Conservation (phyloP, 2,888 invertebrate species). For the Muschampia staudingeri region DNA sequence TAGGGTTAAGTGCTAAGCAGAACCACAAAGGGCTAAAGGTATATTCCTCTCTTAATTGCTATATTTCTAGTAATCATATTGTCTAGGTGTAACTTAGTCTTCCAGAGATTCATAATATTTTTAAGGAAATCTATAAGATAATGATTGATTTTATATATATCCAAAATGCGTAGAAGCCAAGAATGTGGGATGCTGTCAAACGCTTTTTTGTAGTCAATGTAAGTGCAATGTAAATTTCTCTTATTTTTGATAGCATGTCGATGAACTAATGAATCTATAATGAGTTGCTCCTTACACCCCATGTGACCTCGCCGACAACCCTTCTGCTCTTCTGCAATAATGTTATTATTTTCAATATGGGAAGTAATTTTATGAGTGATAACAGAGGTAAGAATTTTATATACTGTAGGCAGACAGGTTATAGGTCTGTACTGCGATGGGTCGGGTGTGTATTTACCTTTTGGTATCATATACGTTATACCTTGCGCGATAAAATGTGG, state of each 20-base stretch:
- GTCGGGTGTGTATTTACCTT: slow-evolving; percentile 36
- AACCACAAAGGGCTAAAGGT: slow-evolving; percentile 2
- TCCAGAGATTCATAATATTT: background rate
- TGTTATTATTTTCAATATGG: slow-evolving; percentile 47
- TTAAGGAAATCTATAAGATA: background rate
- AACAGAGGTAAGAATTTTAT: slow-evolving; percentile 61
- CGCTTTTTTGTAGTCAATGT: slow-evolving; percentile 44
- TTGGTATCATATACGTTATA: slow-evolving; percentile 63
- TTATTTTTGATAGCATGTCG: no score
- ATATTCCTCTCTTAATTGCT: slow-evolving; percentile 50
- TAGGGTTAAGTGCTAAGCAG: slow-evolving; percentile 12
- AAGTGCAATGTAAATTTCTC: slow-evolving; percentile 39
- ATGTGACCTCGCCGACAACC: slow-evolving; percentile 46
- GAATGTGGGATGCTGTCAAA: slow-evolving; percentile 1
- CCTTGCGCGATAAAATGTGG: slow-evolving; percentile 57
- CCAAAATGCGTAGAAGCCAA: background rate
- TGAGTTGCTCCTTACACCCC: slow-evolving; percentile 53
- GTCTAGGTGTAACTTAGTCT: background rate
- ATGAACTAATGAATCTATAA: slow-evolving; percentile 38
- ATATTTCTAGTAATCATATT: slow-evolving; percentile 13
- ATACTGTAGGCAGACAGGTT: slow-evolving; percentile 65
- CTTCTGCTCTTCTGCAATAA: slow-evolving; percentile 56
- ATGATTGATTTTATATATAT: background rate
- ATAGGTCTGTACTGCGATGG: slow-evolving; percentile 66
- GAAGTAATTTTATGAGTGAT: slow-evolving; percentile 50